Conservation (phyloP, 2,113 vertebrate genomes). For the Megaceryle maxima region DNA sequence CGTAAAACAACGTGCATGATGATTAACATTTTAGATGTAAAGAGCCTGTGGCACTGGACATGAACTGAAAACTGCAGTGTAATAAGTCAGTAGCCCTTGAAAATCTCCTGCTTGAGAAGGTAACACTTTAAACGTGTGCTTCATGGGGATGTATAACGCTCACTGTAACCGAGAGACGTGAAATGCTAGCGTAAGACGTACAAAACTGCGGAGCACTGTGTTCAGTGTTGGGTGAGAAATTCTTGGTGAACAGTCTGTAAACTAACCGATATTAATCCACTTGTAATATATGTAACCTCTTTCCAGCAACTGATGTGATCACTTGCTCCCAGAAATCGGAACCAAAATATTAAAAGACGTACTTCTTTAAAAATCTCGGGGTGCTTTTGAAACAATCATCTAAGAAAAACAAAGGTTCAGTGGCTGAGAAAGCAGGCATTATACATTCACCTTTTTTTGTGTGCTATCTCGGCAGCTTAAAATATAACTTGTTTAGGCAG, state of each 20-base stretch:
- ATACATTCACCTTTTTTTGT: background rate
- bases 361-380: background rate
- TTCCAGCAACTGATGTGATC: background rate
- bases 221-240: background rate
- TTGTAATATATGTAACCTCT: background rate
- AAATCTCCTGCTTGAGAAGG: background rate
- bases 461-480: background rate
- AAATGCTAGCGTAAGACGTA: background rate
- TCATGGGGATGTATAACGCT: background rate
- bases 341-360: background rate
- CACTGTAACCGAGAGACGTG: background rate
- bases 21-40: background rate
- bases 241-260: background rate
- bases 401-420: background rate
- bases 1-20: background rate
- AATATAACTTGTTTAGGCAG: background rate
- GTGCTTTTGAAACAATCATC: background rate
- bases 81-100: background rate
- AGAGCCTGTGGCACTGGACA: background rate
- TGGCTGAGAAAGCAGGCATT: background rate
- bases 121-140: background rate
- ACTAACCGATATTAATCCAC: background rate
- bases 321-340: background rate
- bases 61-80: background rate
- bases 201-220: background rate